phyloP scores from a whole-genome alignment of 2,888 invertebrate genomes.

The Pristionchus exspectatus region DNA sequence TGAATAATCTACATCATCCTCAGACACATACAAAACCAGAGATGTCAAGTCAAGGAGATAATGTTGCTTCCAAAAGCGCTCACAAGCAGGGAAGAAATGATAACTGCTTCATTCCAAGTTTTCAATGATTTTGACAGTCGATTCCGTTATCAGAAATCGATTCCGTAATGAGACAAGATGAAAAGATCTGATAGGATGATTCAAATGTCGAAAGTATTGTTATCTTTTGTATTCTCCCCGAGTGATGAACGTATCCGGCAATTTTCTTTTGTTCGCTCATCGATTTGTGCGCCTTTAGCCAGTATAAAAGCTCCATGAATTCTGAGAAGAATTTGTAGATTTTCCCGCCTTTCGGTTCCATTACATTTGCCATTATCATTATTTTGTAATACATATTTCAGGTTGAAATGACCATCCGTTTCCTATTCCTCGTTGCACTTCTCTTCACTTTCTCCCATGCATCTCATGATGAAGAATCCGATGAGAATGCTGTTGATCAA shows the following conservation, averaged over 20 bases:
- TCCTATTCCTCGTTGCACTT: not conserved
- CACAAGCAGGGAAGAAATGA: too few species aligned
- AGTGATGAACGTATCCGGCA: not conserved
- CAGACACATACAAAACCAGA: too few species aligned
- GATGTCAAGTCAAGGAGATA: too few species aligned
- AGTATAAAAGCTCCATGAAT: not conserved
- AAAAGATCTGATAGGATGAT: not conserved
- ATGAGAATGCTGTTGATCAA: not conserved
- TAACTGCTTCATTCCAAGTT: too few species aligned
- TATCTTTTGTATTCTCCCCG: not conserved
- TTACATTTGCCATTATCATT: not conserved
- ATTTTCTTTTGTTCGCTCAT: not conserved
- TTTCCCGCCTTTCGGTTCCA: too few species aligned
- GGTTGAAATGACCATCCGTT: not conserved
- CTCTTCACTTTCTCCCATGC: not conserved
- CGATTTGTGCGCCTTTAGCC: not conserved
- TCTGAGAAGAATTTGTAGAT: not conserved
- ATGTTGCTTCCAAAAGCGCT: too few species aligned
- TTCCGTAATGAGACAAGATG: not conserved
- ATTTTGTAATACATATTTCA: not conserved
- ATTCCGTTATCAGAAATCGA: not conserved
- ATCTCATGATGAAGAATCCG: not conserved
- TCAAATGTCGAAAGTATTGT: not conserved
- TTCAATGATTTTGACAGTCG: too few species aligned
- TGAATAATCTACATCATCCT: too few species aligned